Evolutionary conservation across 35 echinoderm and acorn worm species (phyloP), one percentile per base, ranked within the genome.

Genomic region (Acanthaster planci): DNA sequence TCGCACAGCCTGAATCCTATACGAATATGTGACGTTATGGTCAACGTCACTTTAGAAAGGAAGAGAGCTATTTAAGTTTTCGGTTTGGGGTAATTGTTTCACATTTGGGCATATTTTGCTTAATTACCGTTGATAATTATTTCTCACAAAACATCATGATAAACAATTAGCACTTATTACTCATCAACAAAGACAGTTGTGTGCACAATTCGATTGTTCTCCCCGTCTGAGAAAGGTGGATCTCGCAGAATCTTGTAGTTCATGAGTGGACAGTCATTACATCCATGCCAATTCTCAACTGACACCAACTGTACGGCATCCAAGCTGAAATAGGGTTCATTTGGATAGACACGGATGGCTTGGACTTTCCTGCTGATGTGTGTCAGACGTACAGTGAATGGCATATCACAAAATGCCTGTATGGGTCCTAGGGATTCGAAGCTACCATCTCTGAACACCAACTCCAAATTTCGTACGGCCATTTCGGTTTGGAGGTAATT

Each of bases 241-340:
- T 78, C 39, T 39, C 96, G 80, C 4, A 38, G 35, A 4, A 99
- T 39, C 5, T 38, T 39, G 51, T 99, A 94, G 0, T 52, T 84
- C 15, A 60, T 40, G 18, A 55, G 72, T 55, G 37, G 34, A 55
- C 92, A 90, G 27, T 8, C 58, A 39, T 67, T n/a, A 83, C 96
- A 99, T 32, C 30, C 27, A 53, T 42, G 5, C 55, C 84, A 54
- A 19, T 76, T 27, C 0, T 58, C 82, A 8, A 29, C 23, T 35
- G 96, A 94, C 40, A 85, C 83, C 0, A 97, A 39, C 51, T 88
- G 91, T 0, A 99, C 92, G 17, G 88, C 87, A 67, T 99, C 96
- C 22, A 99, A 85, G 38, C 36, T 86, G 15, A 79, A 58, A 39
- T 82, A 88, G 21, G 39, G 39, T 26, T 29, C 67, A n/a, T n/a